Evolutionary conservation across 2,113 vertebrate species (phyloP).

Genomic region (Nematolebias whitei): DNA sequence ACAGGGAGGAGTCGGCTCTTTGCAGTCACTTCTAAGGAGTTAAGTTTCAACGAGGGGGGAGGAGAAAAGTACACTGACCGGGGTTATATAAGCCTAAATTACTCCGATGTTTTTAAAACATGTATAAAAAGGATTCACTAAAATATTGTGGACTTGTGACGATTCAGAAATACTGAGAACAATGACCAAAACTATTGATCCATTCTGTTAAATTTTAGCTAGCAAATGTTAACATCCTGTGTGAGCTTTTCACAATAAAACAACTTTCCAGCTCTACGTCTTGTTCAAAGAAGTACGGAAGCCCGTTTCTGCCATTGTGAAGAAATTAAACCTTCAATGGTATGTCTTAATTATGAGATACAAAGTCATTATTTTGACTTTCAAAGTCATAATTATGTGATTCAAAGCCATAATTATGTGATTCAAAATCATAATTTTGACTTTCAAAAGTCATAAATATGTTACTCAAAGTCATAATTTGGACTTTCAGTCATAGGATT

Average conservation of each 20-base stretch:
- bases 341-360: too few species aligned
- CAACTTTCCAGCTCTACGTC: too few species aligned
- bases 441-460: background rate
- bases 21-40: background rate
- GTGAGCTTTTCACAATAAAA: constrained; percentile 50
- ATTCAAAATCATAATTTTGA: too few species aligned
- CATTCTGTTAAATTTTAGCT: background rate
- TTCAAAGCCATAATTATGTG: too few species aligned
- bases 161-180: background rate
- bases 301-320: too few species aligned
- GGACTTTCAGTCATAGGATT: too few species aligned
- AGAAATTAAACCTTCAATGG: too few species aligned
- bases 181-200: background rate
- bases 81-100: too few species aligned
- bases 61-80: background rate
- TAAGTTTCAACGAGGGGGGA: background rate
- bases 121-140: background rate
- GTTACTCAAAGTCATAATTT: too few species aligned
- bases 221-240: background rate
- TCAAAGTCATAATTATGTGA: too few species aligned
- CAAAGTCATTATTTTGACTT: too few species aligned
- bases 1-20: constrained; percentile 54
- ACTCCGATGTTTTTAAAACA: background rate
- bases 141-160: background rate
- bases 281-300: too few species aligned